Base-by-base conservation (phyloP, 2,797 vertebrate species). In the Halcyon badia region DNA sequence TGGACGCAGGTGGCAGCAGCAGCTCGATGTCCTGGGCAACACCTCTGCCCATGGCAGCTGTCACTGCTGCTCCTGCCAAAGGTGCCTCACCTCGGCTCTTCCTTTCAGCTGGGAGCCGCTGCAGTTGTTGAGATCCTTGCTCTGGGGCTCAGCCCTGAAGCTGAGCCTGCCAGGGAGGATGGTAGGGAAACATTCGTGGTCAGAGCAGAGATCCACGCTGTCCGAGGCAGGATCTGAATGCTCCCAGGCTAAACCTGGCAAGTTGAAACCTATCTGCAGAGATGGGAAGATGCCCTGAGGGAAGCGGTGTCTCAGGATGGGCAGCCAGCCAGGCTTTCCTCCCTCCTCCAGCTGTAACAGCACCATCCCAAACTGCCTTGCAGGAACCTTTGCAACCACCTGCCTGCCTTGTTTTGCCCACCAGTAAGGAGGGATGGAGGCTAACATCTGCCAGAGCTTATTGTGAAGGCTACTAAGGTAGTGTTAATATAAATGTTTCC, bases 21-120 rank as follows among this genome's bases (percentile, higher is more conserved):
- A 42, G 49, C 79, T 82, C 77, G 18, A 62, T 68, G 81, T 93
- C 80, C 69, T 66, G 78, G 21, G 73, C 13, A 49, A 51, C 83
- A 89, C 76, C 68, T 64, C 57, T 83, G 72, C 76, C 79, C 24
- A 2, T 30, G 3, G 1, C 80, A 91, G 90, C 64, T 82, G 89
- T 57, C 61, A 37, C 2, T 60, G 83, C 42, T 0, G 4, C 9
- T 66, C 49, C 68, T 73, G 58, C 73, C 84, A 75, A 73, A 94
- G 60, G 26, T 64, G 37, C 2, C 0, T 31, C 0, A 0, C 1
- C 1, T 22, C 0, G 0, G 68, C 18, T 75, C 51, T 39, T 85
- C 57, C 44, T 75, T 64, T 82, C 37, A 33, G 46, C 44, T 37
- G 60, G 35, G 64, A 60, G 56, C n/a, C 26, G 70, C 61, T 52